A percentile compares a stretch with the other conserved stretches of the same genome.
These are phyloP conservation scores for Limnothrissa miodon DNA, from an alignment of 2,113 vertebrate genomes.

Conservation along the genomic window DNA sequence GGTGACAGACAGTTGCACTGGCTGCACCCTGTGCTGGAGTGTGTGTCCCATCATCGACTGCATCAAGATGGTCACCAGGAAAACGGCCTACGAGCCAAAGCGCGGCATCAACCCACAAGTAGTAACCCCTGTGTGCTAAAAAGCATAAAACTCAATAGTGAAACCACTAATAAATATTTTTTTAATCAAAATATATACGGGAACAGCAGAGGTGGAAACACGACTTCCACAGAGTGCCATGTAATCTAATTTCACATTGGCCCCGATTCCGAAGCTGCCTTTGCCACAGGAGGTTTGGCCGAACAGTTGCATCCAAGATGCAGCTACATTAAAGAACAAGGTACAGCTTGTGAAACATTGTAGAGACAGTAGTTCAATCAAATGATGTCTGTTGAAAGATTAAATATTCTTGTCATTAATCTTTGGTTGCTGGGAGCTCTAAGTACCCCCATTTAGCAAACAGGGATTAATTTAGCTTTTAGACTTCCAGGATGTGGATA, in stretches of 20 bases:
- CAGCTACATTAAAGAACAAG: not conserved
- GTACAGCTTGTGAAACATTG: not conserved
- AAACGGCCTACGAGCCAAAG: constrained; percentile 79
- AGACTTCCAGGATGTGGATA: not conserved
- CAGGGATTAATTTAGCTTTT: not conserved
- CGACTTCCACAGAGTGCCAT: constrained; percentile 44
- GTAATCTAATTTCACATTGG: not conserved
- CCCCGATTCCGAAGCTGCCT: not conserved
- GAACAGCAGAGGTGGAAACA: constrained; percentile 37
- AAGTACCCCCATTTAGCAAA: not conserved
- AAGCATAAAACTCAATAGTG: not conserved
- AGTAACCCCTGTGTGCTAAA: constrained; percentile 70
- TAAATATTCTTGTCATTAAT: not conserved
- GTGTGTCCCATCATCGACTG: constrained; percentile 94
- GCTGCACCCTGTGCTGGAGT: constrained; percentile 89
- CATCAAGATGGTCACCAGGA: constrained; percentile 90
- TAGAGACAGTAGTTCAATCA: too few species aligned
- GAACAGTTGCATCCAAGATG: not conserved
- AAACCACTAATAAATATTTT: not conserved
- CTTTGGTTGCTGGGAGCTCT: not conserved
- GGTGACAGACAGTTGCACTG: constrained; percentile 84
- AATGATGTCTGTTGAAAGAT: not conserved
- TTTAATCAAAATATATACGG: constrained; percentile 45
- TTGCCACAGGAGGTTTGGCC: not conserved
- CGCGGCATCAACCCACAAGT: constrained; percentile 81